A percentile compares a stretch with the other conserved stretches of the same genome.
Evolutionary conservation across 2,113 vertebrate species (phyloP).

Genomic region (Megaceryle torquata): DNA sequence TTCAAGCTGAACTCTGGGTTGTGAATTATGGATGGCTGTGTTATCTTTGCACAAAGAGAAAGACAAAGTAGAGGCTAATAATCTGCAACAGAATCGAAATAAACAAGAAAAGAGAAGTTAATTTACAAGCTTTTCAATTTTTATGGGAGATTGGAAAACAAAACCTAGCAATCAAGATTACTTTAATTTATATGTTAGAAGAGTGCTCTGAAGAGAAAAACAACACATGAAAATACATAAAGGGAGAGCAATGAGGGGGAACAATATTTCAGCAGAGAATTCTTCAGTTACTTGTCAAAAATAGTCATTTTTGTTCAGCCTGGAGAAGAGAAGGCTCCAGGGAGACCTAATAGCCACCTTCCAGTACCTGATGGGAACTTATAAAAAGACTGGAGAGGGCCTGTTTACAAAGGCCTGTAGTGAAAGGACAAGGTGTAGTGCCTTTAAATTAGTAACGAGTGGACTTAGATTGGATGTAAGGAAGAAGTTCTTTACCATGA

Average conservation of each 20-base stretch:
- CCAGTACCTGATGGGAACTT: too few relatives aligned
- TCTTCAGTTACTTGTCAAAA: conserved; percentile 1
- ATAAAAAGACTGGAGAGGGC: too few relatives aligned
- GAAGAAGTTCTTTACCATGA: too few relatives aligned
- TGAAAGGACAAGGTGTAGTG: too few relatives aligned
- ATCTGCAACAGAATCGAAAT: not conserved
- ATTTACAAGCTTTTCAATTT: conserved; percentile 23
- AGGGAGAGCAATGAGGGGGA: not conserved
- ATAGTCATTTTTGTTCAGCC: not conserved
- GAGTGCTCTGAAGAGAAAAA: not conserved
- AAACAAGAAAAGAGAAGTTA: not conserved
- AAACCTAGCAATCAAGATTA: conserved; percentile 1
- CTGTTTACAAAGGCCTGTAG: too few relatives aligned
- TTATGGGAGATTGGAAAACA: conserved; percentile 17
- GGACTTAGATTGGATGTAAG: too few relatives aligned
- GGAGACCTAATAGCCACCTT: too few relatives aligned
- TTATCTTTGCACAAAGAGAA: not conserved
- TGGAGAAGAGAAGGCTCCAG: too few relatives aligned
- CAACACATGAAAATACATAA: conserved; percentile 26
- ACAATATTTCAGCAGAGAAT: not conserved
- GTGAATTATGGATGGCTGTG: conserved; percentile 6
- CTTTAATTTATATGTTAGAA: conserved; percentile 15
- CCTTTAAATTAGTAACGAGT: too few relatives aligned
- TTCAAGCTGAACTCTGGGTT: not conserved
- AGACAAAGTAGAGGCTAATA: conserved; percentile 13